Conservation (phyloP, 1,140 invertebrate genomes). For the Bombus huntii region DNA sequence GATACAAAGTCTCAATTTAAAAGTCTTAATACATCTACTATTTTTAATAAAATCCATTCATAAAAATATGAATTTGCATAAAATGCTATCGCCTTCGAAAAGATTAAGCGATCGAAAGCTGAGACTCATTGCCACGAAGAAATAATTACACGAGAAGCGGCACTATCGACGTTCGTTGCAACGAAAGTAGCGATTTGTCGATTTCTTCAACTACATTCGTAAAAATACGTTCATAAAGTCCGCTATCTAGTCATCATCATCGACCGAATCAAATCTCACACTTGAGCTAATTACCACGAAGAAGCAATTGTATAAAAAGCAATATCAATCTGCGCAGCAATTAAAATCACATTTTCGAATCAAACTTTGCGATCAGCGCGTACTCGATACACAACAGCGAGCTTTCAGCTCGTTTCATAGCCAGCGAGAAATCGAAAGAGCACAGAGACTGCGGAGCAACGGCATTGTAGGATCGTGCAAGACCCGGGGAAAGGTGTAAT, state of each 20-base stretch:
- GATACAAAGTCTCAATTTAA: background rate
- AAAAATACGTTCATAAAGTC: background rate
- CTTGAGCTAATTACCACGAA: background rate
- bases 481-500: constrained; percentile 17
- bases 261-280: background rate
- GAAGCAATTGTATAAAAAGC: no score
- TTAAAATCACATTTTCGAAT: background rate
- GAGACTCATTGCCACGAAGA: no score
- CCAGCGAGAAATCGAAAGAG: background rate
- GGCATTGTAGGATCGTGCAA: no score
- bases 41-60: background rate
- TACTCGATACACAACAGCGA: no score
- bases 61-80: background rate
- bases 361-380: no score
- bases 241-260: background rate
- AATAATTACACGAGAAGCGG: no score
- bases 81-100: background rate
- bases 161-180: no score
- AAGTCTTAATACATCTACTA: no score
- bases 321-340: background rate
- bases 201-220: background rate
- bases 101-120: background rate
- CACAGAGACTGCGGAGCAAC: background rate
- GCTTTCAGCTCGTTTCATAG: background rate
- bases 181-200: no score